Base-by-base conservation (phyloP, 2,113 vertebrate species). In the Oreochromis spilurus region DNA sequence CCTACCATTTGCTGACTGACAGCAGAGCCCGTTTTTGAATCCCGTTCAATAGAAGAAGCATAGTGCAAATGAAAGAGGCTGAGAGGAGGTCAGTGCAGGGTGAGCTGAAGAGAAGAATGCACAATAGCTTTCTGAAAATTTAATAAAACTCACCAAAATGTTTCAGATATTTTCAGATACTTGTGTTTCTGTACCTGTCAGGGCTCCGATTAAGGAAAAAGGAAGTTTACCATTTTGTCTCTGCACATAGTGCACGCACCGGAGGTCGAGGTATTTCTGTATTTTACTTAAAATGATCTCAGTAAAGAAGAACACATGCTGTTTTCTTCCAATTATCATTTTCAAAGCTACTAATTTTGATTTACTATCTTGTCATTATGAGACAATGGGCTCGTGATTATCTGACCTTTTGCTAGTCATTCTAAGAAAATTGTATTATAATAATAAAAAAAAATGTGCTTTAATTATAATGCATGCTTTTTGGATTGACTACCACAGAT, bases 121-220 rank as follows among this genome's bases (percentile, higher is more conserved):
- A 90, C 87, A 65, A 84, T 83, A 43, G 43, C 70, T 83, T n/a
- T 3, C 81, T 77, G 87, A 75, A 87, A 90, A 75, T 87, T 11
- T 79, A 84, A 91, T 89, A 81, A 87, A 85, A 57, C 54, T 24
- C 83, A 36, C 10, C 55, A 34, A 87, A 86, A 84, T 84, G 62
- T 58, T 87, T 57, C 45, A 55, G 52, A 79, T 72, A 48, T 24
- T 78, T 81, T 77, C 45, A 31, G 24, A n/a, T 62, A 17, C 24
- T 10, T 70, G 6, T 36, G 19, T 38, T 45, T 53, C 17, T 70
- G 13, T 5, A 34, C 31, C 48, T 70, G 40, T 65, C 29, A 9
- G 72, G 10, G 24, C 54, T 81, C 79, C 29, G 8, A 81, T 58
- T 45, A 29, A 26, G 31, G 31, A 8, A 70, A 67, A 38, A 3